Evolutionary conservation across 2,797 vertebrate species (phyloP).

Genomic region (Cirrhinus molitorella): DNA sequence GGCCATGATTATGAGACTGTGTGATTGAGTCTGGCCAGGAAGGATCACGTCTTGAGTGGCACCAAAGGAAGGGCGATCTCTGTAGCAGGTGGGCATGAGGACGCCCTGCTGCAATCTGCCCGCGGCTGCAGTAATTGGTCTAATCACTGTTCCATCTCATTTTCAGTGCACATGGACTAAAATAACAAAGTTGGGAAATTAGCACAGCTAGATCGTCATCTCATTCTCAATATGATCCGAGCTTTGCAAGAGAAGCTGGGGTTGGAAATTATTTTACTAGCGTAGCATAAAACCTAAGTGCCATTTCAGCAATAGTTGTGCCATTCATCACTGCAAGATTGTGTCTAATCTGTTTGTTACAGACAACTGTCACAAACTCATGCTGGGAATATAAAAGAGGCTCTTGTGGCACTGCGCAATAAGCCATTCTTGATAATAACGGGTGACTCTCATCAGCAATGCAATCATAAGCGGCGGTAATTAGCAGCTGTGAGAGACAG

Average conservation of each 20-base stretch:
- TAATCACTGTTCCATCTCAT: slow-evolving; percentile 32
- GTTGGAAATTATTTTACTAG: slow-evolving; percentile 9
- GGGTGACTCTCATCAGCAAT: slow-evolving; percentile 49
- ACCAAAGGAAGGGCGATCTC: slow-evolving; percentile 27
- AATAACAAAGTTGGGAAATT: slow-evolving; percentile 40
- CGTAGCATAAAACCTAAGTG: background rate
- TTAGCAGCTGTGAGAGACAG: slow-evolving; percentile 56
- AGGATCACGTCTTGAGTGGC: slow-evolving; percentile 34
- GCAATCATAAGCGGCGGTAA: slow-evolving; percentile 59
- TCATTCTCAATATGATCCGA: slow-evolving; percentile 11
- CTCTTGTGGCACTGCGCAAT: slow-evolving; percentile 48
- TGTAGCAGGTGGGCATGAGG: slow-evolving; percentile 26
- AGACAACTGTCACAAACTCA: slow-evolving; percentile 37
- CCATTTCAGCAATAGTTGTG: slow-evolving; percentile 13
- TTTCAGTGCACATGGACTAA: background rate
- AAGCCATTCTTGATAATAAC: slow-evolving; percentile 51
- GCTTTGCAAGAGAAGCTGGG: background rate
- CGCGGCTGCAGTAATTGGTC: slow-evolving; percentile 23
- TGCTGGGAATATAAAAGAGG: slow-evolving; percentile 40
- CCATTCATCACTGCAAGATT: slow-evolving; percentile 32
- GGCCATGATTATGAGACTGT: slow-evolving; percentile 30
- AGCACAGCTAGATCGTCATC: slow-evolving; percentile 19
- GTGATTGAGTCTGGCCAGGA: slow-evolving; percentile 38
- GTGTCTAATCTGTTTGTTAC: slow-evolving; percentile 48
- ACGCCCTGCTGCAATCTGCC: slow-evolving; percentile 26